Base-by-base conservation (phyloP, 2,113 vertebrate species). In the Phrynosoma platyrhinos region DNA sequence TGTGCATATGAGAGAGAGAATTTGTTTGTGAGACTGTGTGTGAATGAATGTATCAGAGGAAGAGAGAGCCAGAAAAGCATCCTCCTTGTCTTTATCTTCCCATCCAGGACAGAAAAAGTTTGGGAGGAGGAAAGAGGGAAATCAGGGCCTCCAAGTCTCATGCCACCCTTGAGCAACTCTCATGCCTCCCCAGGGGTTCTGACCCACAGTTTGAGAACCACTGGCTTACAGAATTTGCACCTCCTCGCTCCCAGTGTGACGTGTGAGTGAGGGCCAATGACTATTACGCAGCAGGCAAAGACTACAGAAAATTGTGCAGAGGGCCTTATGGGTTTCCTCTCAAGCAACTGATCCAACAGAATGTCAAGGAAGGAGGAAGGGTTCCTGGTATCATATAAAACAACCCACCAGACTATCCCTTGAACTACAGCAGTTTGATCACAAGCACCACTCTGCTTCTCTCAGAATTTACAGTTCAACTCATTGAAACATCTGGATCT, bases 401-500 rank as follows among this genome's bases (percentile, higher is more conserved):
- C 5, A 58, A 10, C 55, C 14, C 12, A 30, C 3, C 14, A 9
- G 14, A 53, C 6, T n/a, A 76, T 74, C 58, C 25, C 72, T 42
- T 64, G 16, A 76, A 25, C 23, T 25, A 53, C 5, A 6, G 42
- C 23, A 30, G 40, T 27, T 71, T 12, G 68, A 27, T 64, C 36
- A 87, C 12, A 76, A 76, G 69, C 42, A 78, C 42, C 30, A 30
- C 18, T 74, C 36, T 79, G 32, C 36, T 21, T 32, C n/a, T 53
- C 72, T 69, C 47, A n/a, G 32, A 71, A 69, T 69, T 76, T 69
- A 69, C 52, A 86, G 25, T 53, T 68, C 42, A 32, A 40, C 40
- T 58, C 55, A 64, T 76, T n/a, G 36, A 32, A 78, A 32, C 64
- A 83, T 62, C 52, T 79, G 83, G 77, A 85, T 52, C n/a, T 52